A percentile compares a stretch with the other conserved stretches of the same genome.
Evolutionary conservation across 2,797 vertebrate species (phyloP).

Genomic region (Spinibarbus caldwelli): DNA sequence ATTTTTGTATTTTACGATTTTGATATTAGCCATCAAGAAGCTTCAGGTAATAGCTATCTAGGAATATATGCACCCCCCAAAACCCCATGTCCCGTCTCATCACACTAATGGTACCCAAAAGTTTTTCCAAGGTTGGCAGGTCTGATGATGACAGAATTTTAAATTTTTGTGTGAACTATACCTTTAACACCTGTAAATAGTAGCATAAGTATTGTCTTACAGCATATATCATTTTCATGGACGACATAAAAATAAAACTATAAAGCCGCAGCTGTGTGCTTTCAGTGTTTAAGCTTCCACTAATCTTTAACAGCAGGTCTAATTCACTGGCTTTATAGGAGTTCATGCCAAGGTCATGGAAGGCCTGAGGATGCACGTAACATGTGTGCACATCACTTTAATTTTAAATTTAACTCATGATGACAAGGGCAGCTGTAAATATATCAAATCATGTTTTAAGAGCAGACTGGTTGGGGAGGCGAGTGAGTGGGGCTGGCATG

Average conservation of each 20-base stretch:
- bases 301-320: constrained; percentile 34
- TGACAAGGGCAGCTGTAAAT: constrained; percentile 23
- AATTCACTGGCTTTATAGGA: constrained; percentile 6
- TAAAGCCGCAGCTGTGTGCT: neutral
- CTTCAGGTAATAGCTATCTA: too few relatives aligned
- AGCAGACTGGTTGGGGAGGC: constrained; percentile 4
- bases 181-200: neutral
- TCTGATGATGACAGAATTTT: neutral
- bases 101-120: too few relatives aligned
- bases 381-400: constrained; percentile 1
- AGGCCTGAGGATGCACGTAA: constrained; percentile 32
- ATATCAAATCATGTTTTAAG: constrained; percentile 26
- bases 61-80: too few relatives aligned
- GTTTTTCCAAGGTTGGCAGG: too few relatives aligned
- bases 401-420: constrained; percentile 12
- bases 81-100: too few relatives aligned
- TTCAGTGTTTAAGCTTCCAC: constrained; percentile 16
- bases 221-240: constrained; percentile 16
- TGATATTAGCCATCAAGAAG: too few relatives aligned
- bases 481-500: constrained; percentile 35
- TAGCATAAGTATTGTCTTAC: neutral
- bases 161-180: neutral
- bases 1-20: too few relatives aligned
- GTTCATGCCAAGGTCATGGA: constrained; percentile 25
- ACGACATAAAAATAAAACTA: constrained; percentile 4